Conservation (phyloP, 2,113 vertebrate genomes). For the Dicerorhinus sumatrensis region DNA sequence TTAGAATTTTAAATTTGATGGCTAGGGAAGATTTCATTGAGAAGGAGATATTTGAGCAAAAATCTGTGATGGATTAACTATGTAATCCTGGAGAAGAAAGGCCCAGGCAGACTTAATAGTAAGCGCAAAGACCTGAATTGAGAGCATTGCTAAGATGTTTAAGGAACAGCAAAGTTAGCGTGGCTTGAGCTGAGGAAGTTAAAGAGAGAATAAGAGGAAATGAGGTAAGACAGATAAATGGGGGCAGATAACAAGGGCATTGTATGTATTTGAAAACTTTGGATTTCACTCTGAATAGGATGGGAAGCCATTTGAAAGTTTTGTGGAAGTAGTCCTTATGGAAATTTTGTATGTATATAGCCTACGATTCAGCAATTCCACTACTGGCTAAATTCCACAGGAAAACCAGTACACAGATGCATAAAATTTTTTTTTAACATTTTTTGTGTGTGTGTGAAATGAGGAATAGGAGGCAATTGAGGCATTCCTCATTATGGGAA, state of each 20-base stretch:
- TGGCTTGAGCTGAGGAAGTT: not conserved
- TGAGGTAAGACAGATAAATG: not conserved
- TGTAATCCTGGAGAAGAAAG: not conserved
- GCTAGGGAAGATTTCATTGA: not conserved
- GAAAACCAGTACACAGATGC: not conserved
- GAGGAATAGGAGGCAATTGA: not conserved
- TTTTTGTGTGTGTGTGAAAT: not conserved
- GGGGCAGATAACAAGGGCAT: not conserved
- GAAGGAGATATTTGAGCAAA: not conserved
- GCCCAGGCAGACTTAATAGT: not conserved
- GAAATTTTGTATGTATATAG: not conserved
- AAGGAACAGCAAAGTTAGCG: not conserved
- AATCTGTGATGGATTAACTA: not conserved
- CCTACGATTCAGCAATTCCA: not conserved
- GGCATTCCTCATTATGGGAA: not conserved
- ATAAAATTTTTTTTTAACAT: not conserved
- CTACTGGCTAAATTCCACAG: not conserved
- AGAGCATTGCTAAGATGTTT: not conserved
- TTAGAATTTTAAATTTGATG: not conserved
- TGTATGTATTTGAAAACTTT: not conserved
- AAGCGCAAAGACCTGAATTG: not conserved
- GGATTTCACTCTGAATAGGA: not conserved
- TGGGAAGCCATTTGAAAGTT: not conserved
- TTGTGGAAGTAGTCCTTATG: not conserved
- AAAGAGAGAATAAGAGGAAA: not conserved